Base-by-base conservation (phyloP, 2,888 invertebrate species). In the Trachelus tabidus region DNA sequence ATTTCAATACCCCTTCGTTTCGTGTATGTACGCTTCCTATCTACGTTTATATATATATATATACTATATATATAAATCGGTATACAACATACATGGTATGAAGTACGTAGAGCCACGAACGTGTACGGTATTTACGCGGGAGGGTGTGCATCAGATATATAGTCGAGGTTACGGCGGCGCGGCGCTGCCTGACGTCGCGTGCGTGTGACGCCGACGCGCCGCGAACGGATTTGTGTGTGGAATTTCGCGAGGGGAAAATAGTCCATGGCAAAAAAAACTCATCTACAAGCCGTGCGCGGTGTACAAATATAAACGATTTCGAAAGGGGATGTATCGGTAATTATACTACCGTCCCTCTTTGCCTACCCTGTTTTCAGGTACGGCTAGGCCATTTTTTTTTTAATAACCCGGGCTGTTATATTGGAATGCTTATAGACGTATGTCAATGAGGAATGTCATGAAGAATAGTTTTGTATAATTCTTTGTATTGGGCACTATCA, bases 1-100 rank as follows among this genome's bases (percentile, higher is more conserved):
- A 90, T 90, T 90, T 89, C 89, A 89, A 89, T 89, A 89, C 88
- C 89, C 86, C 87, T 71, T 56, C 56, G 56, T 56, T 56, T 56
- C 56, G 23, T 56, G 56, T 56, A 56, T 56, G 56, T 56, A 56
- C 56, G 56, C 56, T 56, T 56, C 56, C 56, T 56, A 56, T 56
- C 56, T 56, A 56, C 23, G 23, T 23, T 56, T 40, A 40, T 40
- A 40, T 40, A 37, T 12, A 40, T 40, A 40, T 15, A 56, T 40
- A 23, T 23, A 15, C 15, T 56, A 23, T 56, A 56, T 23, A 56
- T 23, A 56, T 23, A 23, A 9, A 56, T 56, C 15, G 56, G 56
- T 56, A 56, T 56, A 23, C 23, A 56, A 56, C 23, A 23, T 56
- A 56, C 68, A 75, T 40, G 37, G 68, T 75, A 68, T 68, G 69